phyloP scores from a whole-genome alignment of 2,888 invertebrate genomes.

The Odiellus spinosus region DNA sequence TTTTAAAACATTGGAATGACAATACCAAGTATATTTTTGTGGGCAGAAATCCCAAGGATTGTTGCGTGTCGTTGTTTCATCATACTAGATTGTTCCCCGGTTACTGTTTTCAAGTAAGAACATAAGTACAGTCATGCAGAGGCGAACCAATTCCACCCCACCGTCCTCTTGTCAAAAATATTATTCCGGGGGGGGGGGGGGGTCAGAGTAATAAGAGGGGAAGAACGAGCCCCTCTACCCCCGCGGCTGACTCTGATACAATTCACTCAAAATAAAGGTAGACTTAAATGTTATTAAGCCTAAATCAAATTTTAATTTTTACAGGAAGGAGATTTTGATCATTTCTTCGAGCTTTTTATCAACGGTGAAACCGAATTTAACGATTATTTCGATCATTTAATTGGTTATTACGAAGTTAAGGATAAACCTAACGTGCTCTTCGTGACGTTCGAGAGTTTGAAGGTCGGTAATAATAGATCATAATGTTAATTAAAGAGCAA shows the following conservation, averaged over 20 bases:
- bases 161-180: too few species aligned
- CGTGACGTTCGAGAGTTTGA: conserved; percentile 31
- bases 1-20: too few species aligned
- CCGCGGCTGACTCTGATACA: too few species aligned
- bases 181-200: too few species aligned
- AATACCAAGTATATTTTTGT: conserved; percentile 27
- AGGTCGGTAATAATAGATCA: conserved; percentile 11
- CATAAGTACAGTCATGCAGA: too few species aligned
- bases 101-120: conserved; percentile 6
- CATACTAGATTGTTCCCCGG: conserved; percentile 18
- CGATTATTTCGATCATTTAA: conserved; percentile 14
- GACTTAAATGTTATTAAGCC: too few species aligned
- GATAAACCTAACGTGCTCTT: conserved; percentile 26
- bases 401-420: conserved; percentile 10
- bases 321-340: conserved; percentile 21
- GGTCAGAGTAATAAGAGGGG: too few species aligned
- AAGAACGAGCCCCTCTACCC: too few species aligned
- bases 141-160: too few species aligned
- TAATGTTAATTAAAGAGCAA: too few species aligned
- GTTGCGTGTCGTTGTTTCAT: conserved; percentile 31
- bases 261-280: too few species aligned
- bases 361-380: conserved; percentile 24
- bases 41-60: conserved; percentile 34
- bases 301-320: conserved; percentile 3
- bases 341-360: conserved; percentile 29